Base-by-base conservation (phyloP, 2,797 vertebrate species). In the Taeniopygia guttata region DNA sequence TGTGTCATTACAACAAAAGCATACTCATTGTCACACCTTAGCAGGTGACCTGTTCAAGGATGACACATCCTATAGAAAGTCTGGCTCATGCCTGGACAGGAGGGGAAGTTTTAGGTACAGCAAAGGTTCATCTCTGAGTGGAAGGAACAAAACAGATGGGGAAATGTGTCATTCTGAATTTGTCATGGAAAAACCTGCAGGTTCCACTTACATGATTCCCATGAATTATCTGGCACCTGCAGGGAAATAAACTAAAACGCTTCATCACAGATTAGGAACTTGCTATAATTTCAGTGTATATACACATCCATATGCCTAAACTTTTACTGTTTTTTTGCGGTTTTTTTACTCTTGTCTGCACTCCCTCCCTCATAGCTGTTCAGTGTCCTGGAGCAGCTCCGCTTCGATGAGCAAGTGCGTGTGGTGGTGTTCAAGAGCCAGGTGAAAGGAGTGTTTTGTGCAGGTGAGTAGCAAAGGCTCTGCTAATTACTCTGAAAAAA, bases 401-500 rank as follows among this genome's bases (percentile, higher is more conserved):
- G 97, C 90, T 96, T 87, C 18, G 98, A 99, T 93, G 94, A 96
- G 55, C 96, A 96, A 3, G 97, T 98, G 21, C 98, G 98, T 0
- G 99, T 98, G 84, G 98, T 99, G 81, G 83, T 99, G 93, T 98
- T 99, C 95, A 98, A 98, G 97, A 99, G 99, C 80, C 96, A 97
- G 48, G 98, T 99, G 46, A 98, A 98, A 20, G 98, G 98, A 10
- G 98, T 99, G 54, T 99, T 99, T 97, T 99, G 99, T 97, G 98
- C 99, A 97, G 99, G 99, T 99, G 79, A 92, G 98, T 87, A 55
- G 75, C 23, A 86, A 59, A 68, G 40, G 32, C 49, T 85, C 66
- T 86, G 55, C 52, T 51, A 59, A 48, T 30, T 48, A 1, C 10
- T 49, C 16, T 76, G 63, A 60, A 45, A 64, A 90, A 55, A 22